Evolutionary conservation across 2,113 vertebrate genomes (phyloP), one percentile per base, ranked within the genome.

Genomic region (Amphilophus citrinellus): DNA sequence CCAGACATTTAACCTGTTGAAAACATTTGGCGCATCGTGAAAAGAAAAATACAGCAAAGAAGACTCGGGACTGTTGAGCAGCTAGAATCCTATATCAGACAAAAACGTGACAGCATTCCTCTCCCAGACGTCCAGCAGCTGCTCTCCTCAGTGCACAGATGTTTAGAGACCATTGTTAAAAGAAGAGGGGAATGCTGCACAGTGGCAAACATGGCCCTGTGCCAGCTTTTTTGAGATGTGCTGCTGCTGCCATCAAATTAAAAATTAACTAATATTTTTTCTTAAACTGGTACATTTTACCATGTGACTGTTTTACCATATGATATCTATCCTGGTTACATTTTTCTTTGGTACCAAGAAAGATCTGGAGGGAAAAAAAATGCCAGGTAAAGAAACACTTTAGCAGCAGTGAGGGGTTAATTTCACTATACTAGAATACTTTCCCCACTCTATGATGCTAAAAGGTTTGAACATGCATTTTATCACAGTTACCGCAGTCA

Each of bases 381-480:
- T 10, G 3, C 2, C 30, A 32, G 47, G 32, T 2, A 73, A 32
- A 56, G 68, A 73, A 73, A 56, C 1, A 7, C 17, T n/a, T 32
- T 53, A 20, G 44, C 44, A 53, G 24, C 44, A 53, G 24, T 8
- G 44, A 73, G 0, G 44, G 10, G 44, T 20, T 73, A 32, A 73
- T 73, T 73, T 53, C 10, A 32, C 44, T 32, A 10, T 53, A 13
- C 66, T 0, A 1, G 24, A 73, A 53, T 53, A 73, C 66, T 73
- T n/a, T 73, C 42, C 2, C 76, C 61, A 2, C 37, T 47, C 37
- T 6, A 10, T 86, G 77, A 85, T 1, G 35, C 71, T 84, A 85
- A 91, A 78, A 82, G 39, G 77, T 76, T 77, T 86, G 56, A 61
- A 79, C 82, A 42, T 90, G 65, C 58, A 81, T 89, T 80, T 83